Conservation (phyloP, 2,113 vertebrate species). For the Xenopus borealis region DNA sequence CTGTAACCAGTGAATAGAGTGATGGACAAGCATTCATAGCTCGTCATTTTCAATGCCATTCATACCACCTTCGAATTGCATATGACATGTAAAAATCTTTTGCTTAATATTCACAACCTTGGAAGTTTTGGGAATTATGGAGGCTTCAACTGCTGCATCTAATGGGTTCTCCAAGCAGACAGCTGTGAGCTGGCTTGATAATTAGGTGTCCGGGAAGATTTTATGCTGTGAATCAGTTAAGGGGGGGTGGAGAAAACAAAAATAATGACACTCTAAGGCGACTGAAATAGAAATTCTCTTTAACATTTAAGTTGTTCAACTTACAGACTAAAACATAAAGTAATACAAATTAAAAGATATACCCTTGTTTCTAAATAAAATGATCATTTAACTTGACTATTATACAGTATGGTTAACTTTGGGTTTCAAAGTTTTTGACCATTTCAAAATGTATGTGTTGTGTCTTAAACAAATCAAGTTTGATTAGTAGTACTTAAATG, state of each 20-base stretch:
- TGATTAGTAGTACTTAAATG: no score
- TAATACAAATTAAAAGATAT: slow-evolving; percentile 2
- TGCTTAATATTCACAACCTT: slow-evolving; percentile 95
- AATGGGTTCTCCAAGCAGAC: slow-evolving; percentile 93
- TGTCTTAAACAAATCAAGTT: no score
- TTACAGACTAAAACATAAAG: neutral
- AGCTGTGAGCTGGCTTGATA: slow-evolving; percentile 94
- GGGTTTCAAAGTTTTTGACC: no score
- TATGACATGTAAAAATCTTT: slow-evolving; percentile 97
- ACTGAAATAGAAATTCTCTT: slow-evolving; percentile 68
- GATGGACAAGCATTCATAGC: slow-evolving; percentile 98
- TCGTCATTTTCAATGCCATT: slow-evolving; percentile 92
- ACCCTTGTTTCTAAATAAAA: neutral
- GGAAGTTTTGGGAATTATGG: slow-evolving; percentile 90
- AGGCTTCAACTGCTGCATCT: slow-evolving; percentile 88
- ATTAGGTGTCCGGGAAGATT: slow-evolving; percentile 96
- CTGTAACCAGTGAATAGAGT: slow-evolving; percentile 98
- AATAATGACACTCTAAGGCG: slow-evolving; percentile 73
- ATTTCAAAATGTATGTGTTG: no score
- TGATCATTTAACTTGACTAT: neutral
- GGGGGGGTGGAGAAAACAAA: slow-evolving; percentile 70
- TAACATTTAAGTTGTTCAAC: slow-evolving; percentile 48
- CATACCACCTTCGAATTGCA: slow-evolving; percentile 83
- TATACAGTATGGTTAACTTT: no score
- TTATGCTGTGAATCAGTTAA: slow-evolving; percentile 81